Percentiles rank a stretch among this genome's conserved stretches.
phyloP scores from a whole-genome alignment of 92 coral and sea anemone species.

The Ricordea florida region DNA sequence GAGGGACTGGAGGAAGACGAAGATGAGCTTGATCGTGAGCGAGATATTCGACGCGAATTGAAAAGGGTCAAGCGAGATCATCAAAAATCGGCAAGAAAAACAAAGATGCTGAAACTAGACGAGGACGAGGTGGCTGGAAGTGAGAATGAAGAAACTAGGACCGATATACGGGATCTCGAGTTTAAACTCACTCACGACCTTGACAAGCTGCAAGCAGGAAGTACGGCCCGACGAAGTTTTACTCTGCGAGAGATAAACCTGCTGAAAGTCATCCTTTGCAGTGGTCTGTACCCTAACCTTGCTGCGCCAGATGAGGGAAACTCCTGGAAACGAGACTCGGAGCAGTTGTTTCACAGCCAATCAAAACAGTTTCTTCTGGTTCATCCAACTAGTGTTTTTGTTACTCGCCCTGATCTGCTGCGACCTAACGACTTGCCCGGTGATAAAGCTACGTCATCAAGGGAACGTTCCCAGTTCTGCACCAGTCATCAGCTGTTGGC shows the following conservation, averaged over 20 bases:
- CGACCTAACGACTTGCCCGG: constrained; percentile 52
- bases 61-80: constrained; percentile 86
- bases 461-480: constrained; percentile 45
- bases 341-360: constrained; percentile 91
- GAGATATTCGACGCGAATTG: constrained; percentile 75
- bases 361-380: constrained; percentile 77
- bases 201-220: constrained; percentile 80
- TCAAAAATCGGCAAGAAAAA: constrained; percentile 75
- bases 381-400: constrained; percentile 93
- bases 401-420: constrained; percentile 80
- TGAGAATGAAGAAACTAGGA: constrained; percentile 72
- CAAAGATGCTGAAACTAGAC: constrained; percentile 85
- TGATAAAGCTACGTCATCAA: constrained; percentile 15
- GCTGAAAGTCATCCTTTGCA: constrained; percentile 85
- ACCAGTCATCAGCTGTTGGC: constrained; percentile 78
- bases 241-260: constrained; percentile 90
- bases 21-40: constrained; percentile 73
- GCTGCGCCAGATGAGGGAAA: constrained; percentile 92
- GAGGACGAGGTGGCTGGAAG: constrained; percentile 74
- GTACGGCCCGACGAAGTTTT: constrained; percentile 81
- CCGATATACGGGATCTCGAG: constrained; percentile 93
- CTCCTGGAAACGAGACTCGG: constrained; percentile 86
- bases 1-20: constrained; percentile 68
- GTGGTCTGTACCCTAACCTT: constrained; percentile 94
- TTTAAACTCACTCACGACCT: constrained; percentile 92